phyloP scores from a whole-genome alignment of 1,140 invertebrate genomes.

The Eumeta japonica region DNA sequence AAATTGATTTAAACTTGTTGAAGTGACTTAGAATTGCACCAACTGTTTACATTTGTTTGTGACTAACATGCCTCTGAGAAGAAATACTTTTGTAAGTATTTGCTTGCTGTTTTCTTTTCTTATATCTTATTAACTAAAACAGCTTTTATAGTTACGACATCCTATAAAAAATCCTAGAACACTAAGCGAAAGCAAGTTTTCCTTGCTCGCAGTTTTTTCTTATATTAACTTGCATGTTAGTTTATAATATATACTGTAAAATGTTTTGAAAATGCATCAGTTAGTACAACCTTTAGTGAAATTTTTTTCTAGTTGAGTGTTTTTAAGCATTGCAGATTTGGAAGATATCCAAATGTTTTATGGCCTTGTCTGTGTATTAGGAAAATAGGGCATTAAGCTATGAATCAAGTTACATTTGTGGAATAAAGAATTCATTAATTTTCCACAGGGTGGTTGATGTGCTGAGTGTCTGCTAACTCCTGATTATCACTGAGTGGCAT shows the following conservation, averaged over 20 bases:
- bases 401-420: background rate
- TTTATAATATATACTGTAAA: conserved; percentile 19
- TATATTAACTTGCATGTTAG: conserved; percentile 1
- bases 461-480: conserved; percentile 41
- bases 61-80: conserved; percentile 47
- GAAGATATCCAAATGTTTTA: conserved; percentile 41
- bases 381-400: conserved; percentile 23
- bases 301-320: conserved; percentile 44
- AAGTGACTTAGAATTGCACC: no score
- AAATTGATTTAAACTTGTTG: no score
- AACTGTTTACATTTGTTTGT: no score
- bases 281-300: no score
- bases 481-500: conserved; percentile 48
- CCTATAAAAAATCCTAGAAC: no score
- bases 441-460: conserved; percentile 50
- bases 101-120: conserved; percentile 17
- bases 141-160: no score
- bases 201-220: background rate
- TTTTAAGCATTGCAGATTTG: conserved; percentile 40
- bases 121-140: conserved; percentile 16
- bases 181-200: no score
- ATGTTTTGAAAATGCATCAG: conserved; percentile 21
- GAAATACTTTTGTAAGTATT: conserved; percentile 45
- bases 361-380: conserved; percentile 44
- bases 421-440: conserved; percentile 23